Conservation (phyloP, 2,888 invertebrate species). For the Fabriciana adippe region DNA sequence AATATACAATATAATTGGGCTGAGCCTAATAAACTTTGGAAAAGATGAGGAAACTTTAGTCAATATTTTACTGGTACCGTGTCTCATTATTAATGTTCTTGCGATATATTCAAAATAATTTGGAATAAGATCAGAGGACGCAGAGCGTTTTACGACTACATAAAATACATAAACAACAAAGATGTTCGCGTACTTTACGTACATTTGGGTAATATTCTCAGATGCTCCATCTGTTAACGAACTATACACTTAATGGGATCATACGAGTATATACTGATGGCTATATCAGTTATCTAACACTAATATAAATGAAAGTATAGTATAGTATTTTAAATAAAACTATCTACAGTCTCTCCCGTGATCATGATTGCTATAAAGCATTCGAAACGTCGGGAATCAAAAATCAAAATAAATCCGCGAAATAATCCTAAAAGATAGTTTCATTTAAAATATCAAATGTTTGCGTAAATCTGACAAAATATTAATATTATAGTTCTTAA, state of each 20-base stretch:
- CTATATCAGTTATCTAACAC: too few relatives aligned
- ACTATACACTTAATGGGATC: constrained; percentile 14
- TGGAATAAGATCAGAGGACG: constrained; percentile 33
- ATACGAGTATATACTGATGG: not conserved
- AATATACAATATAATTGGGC: not conserved
- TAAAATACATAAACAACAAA: constrained; percentile 24
- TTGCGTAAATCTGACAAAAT: too few relatives aligned
- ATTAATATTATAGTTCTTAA: too few relatives aligned
- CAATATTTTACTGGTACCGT: not conserved
- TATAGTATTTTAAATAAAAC: too few relatives aligned
- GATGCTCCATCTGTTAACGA: constrained; percentile 16
- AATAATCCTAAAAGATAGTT: too few relatives aligned
- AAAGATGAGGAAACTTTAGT: not conserved
- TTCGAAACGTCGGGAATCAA: too few relatives aligned
- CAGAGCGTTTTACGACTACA: constrained; percentile 25
- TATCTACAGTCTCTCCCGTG: too few relatives aligned
- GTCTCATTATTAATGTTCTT: constrained; percentile 17
- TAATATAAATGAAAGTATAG: too few relatives aligned
- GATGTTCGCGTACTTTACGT: constrained; percentile 8
- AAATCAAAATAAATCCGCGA: not conserved
- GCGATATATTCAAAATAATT: constrained; percentile 21
- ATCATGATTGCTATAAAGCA: too few relatives aligned
- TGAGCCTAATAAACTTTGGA: too few relatives aligned
- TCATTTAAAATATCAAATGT: too few relatives aligned
- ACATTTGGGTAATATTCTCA: constrained; percentile 16